Conservation (phyloP, 1,140 invertebrate species). For the Ruditapes philippinarum region DNA sequence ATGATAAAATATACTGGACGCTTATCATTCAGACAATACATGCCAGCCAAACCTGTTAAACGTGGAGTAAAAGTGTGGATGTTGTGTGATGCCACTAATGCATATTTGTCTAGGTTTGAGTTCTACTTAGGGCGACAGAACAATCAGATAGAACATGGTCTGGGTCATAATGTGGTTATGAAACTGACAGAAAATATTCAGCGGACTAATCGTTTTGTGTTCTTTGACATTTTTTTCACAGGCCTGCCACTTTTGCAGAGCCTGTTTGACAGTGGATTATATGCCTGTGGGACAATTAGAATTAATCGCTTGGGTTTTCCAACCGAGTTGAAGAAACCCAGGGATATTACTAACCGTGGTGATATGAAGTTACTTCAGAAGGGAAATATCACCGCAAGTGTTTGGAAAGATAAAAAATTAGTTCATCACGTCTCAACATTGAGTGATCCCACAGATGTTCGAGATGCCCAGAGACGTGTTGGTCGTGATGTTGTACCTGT, state of each 20-base stretch:
- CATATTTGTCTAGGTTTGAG: neutral
- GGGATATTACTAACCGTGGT: neutral
- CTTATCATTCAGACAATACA: slow-evolving; percentile 31
- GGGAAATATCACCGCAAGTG: neutral
- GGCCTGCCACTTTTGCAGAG: neutral
- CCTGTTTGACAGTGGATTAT: slow-evolving; percentile 9
- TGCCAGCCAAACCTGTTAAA: slow-evolving; percentile 31
- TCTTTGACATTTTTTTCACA: slow-evolving; percentile 38
- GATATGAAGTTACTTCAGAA: neutral
- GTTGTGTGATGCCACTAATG: slow-evolving; percentile 15
- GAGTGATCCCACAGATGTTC: neutral
- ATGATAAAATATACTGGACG: slow-evolving; percentile 7
- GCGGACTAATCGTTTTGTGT: neutral
- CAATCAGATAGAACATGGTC: slow-evolving; percentile 19
- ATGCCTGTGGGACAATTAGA: slow-evolving; percentile 1
- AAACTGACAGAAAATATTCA: neutral
- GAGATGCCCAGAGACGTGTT: neutral
- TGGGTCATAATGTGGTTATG: neutral
- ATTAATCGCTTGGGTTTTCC: neutral
- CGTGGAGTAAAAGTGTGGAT: slow-evolving; percentile 23
- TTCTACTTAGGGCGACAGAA: neutral
- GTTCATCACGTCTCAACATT: slow-evolving; percentile 10
- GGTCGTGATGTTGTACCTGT: neutral
- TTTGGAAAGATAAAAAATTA: slow-evolving; percentile 2
- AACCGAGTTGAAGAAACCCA: neutral